Percentiles rank a stretch among this genome's conserved stretches.
Conservation (phyloP, 1,140 invertebrate species). For the Marisa cornuarietis region DNA sequence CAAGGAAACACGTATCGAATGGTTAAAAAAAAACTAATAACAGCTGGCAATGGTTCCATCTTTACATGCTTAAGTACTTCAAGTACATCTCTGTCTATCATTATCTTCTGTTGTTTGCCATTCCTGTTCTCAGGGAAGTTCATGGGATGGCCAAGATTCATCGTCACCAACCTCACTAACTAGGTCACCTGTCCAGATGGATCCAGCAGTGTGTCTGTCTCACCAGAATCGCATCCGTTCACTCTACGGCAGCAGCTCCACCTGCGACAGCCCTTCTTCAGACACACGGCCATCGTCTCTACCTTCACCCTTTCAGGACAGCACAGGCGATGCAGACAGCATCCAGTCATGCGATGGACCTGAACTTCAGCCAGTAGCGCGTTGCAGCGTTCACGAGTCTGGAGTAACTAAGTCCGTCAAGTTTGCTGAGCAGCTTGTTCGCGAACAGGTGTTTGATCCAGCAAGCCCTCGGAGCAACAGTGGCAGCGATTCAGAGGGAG, state of each 20-base stretch:
- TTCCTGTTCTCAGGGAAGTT: slow-evolving; percentile 45
- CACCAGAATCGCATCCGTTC: slow-evolving; percentile 54
- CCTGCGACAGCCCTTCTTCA: slow-evolving; percentile 15
- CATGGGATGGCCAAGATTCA: slow-evolving; percentile 35
- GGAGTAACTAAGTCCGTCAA: slow-evolving; percentile 25
- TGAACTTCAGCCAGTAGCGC: neutral
- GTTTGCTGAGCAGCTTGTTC: slow-evolving; percentile 32
- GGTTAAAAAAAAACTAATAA: no score
- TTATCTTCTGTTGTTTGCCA: no score
- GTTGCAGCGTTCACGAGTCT: neutral
- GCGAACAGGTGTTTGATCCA: slow-evolving; percentile 38
- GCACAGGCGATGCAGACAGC: slow-evolving; percentile 40
- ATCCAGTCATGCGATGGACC: slow-evolving; percentile 28
- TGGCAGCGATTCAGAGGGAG: slow-evolving; percentile 41
- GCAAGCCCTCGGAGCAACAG: slow-evolving; percentile 15
- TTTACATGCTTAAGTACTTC: no score
- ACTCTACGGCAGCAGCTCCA: slow-evolving; percentile 47
- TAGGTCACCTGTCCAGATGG: slow-evolving; percentile 27
- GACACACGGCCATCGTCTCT: slow-evolving; percentile 8
- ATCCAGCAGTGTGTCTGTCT: slow-evolving; percentile 51
- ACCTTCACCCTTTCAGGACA: slow-evolving; percentile 18
- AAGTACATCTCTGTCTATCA: no score
- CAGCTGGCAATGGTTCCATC: no score
- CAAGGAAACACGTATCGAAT: no score
- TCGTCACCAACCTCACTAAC: slow-evolving; percentile 22